Evolutionary conservation across 2,888 invertebrate genomes (phyloP).

Genomic region (Anodontia alba): DNA sequence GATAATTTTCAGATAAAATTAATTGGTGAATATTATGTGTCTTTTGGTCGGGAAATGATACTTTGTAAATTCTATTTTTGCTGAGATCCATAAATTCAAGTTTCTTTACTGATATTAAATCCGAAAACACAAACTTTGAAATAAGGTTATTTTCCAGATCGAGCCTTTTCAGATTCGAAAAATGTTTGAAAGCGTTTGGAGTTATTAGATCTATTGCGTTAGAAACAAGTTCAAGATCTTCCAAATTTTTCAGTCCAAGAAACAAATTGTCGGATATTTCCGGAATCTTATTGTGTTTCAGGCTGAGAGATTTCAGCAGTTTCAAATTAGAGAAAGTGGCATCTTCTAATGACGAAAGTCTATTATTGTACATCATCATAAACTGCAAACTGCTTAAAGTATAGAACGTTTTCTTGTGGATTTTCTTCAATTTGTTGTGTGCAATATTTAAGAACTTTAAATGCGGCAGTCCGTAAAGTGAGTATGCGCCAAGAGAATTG

Average conservation of each 20-base stretch:
- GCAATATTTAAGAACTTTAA: conserved; percentile 73
- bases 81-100: conserved; percentile 63
- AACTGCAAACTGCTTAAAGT: conserved; percentile 65
- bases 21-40: conserved; percentile 58
- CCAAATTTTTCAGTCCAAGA: conserved; percentile 66
- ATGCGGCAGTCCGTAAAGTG: conserved; percentile 69
- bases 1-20: conserved; percentile 57
- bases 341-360: conserved; percentile 56
- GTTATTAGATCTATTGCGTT: conserved; percentile 66
- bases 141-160: conserved; percentile 67
- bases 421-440: conserved; percentile 65
- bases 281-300: conserved; percentile 68
- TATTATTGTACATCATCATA: conserved; percentile 67
- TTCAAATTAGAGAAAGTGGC: conserved; percentile 68
- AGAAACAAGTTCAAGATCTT: conserved; percentile 64
- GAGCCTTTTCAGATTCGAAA: conserved; percentile 62
- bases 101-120: conserved; percentile 57
- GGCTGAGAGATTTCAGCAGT: conserved; percentile 61
- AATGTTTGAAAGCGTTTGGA: conserved; percentile 63
- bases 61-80: conserved; percentile 57
- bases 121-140: conserved; percentile 61
- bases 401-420: conserved; percentile 68
- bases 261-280: conserved; percentile 62
- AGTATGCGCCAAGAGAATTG: conserved; percentile 54
- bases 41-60: conserved; percentile 49